Percentiles rank a stretch among this genome's conserved stretches.
Evolutionary conservation across 2,888 invertebrate species (phyloP).

Genomic region (Dioctria rufipes): DNA sequence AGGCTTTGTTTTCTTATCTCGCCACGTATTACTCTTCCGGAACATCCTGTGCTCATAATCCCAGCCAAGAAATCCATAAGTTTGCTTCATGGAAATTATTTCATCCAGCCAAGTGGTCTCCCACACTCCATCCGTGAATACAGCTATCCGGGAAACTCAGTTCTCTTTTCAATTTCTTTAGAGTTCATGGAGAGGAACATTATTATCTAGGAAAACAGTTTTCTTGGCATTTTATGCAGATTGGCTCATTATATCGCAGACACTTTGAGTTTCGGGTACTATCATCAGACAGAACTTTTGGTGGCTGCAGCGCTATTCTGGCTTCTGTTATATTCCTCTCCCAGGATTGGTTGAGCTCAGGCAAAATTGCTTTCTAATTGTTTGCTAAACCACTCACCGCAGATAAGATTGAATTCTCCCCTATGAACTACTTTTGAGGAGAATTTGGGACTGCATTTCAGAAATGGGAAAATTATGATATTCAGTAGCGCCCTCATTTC

Average conservation of each 20-base stretch:
- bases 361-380: constrained; percentile 42
- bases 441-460: constrained; percentile 15
- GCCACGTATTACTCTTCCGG: background rate
- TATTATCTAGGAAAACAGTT: constrained; percentile 46
- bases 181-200: constrained; percentile 35
- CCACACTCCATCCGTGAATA: background rate
- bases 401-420: constrained; percentile 34
- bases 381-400: constrained; percentile 38
- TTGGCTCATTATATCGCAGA: constrained; percentile 46
- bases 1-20: constrained; percentile 8
- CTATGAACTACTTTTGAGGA: background rate
- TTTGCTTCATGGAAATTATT: constrained; percentile 41
- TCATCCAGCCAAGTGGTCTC: background rate
- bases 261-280: constrained; percentile 22
- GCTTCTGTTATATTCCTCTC: background rate
- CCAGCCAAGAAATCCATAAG: constrained; percentile 10
- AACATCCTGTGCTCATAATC: constrained; percentile 34
- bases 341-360: constrained; percentile 11
- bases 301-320: constrained; percentile 30
- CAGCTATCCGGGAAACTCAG: background rate
- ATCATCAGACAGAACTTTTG: constrained; percentile 14
- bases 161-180: constrained; percentile 31
- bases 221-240: constrained; percentile 45
- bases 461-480: constrained; percentile 27
- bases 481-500: constrained; percentile 1